Base-by-base conservation (phyloP, 2,113 vertebrate species). In the Semnornis frantzii region DNA sequence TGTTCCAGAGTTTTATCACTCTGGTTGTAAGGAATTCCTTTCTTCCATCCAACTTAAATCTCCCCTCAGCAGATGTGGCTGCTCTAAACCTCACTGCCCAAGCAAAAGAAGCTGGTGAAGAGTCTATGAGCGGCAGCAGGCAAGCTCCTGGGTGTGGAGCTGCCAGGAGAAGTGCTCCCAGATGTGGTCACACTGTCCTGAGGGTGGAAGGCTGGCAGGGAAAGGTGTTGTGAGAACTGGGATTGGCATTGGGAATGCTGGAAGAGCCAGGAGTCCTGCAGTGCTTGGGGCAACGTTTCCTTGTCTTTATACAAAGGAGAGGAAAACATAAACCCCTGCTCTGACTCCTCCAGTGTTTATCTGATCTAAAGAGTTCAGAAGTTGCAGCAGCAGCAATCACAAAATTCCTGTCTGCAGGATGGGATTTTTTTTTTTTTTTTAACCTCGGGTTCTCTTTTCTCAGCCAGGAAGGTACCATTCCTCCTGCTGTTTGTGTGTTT, bases 101-200 rank as follows among this genome's bases (percentile, higher is more conserved):
- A 58, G 33, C 4, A 1, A 7, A 37, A n/a, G 12, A 58, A 18
- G 6, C 30, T 14, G 17, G 39, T 3, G 55, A 82, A 37, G 60
- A 50, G 63, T 12, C 12, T 5, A 60, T 11, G 39, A 27, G 30
- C 0, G 5, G 23, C 1, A 1, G 14, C 12, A 16, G 25, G 9
- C 23, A 15, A 15, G 25, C 42, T 57, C n/a, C 68, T 48, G 50
- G 31, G 27, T 6, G 0, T 2, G 1, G 60, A 68, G 69, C 15
- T 15, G 33, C 30, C 7, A 19, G 18, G 28, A 34, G 33, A 34
- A 5, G 11, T 7, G 25, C 8, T 30, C 48, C 55, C 12, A 2
- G 9, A 2, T 8, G 12, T 0, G 0, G 24, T 9, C 9, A 2
- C 30, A 25, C 2, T 3, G 24, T 62, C 44, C 27, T 17, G 12